Evolutionary conservation across 2,113 vertebrate species (phyloP), one percentile per base, ranked within the genome.

Genomic region (Lophotis ruficrista): DNA sequence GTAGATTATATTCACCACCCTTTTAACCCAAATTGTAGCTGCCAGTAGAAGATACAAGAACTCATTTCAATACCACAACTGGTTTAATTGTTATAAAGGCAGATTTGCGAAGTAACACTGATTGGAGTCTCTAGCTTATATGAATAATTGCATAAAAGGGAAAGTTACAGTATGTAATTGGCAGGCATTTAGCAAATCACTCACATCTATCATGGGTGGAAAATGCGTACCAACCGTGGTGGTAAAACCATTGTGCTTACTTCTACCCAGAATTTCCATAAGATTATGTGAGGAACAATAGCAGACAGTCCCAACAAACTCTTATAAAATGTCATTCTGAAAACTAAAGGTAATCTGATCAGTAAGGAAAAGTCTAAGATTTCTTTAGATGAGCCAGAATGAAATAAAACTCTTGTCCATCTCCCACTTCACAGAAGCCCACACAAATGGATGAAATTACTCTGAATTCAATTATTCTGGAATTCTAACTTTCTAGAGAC

Each of bases 391-490:
- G 90, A 97, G 96, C 94, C 97, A 97, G 90, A 96, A 96, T 95
- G 94, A 96, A 97, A 96, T 54, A 86, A 87, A 96, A 95, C 79
- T 94, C 91, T 96, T 97, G 97, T 97, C 97, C 94, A 96, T 96
- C 91, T 97, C 65, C 95, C 90, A 95, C 93, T 96, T 97, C 94
- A 96, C 90, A 97, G 93, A 95, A 96, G 96, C 93, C 96, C 94
- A 97, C 96, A 97, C 95, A 97, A 97, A 96, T 96, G 94, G 94
- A 97, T 96, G 85, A 97, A 97, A 97, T 97, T 97, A 97, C 92
- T 79, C 73, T 87, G 90, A 97, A 97, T 97, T 96, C 76, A 97
- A 96, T 97, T 96, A 96, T 97, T 96, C 96, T 96, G 96, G 97
- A 97, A 97, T 97, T 97, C 91, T 81, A 95, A 93, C 93, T 96